Evolutionary conservation across 2,888 invertebrate genomes (phyloP).

Genomic region (Troides oblongomaculatus): DNA sequence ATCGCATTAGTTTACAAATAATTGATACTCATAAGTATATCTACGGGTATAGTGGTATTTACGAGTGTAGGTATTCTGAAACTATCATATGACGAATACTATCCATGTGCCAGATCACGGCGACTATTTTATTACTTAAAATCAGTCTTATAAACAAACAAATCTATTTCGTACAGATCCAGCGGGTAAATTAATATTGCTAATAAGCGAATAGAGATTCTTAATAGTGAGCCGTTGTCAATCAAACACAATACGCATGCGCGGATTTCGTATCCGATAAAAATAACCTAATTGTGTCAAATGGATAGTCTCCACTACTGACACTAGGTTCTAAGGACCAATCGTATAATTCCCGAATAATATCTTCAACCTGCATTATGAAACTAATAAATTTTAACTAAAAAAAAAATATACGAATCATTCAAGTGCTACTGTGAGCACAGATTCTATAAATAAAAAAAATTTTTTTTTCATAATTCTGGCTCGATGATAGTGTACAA

Average conservation of each 20-base stretch:
- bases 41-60: constrained; percentile 6
- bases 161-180: constrained; percentile 33
- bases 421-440: constrained; percentile 24
- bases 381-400: constrained; percentile 70
- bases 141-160: constrained; percentile 76
- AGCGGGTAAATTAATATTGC: no score
- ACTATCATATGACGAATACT: not conserved
- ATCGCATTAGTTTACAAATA: constrained; percentile 62
- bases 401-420: constrained; percentile 38
- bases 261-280: not conserved
- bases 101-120: constrained; percentile 47
- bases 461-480: not conserved
- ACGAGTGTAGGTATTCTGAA: not conserved
- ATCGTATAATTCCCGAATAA: not conserved
- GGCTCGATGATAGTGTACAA: constrained; percentile 5
- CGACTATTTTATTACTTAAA: constrained; percentile 65
- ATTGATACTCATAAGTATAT: constrained; percentile 51
- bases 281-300: constrained; percentile 3
- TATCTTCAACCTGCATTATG: constrained; percentile 31
- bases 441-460: constrained; percentile 17
- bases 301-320: constrained; percentile 44
- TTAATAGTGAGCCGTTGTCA: no score
- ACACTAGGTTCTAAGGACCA: constrained; percentile 36
- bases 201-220: no score
- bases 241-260: no score